These are phyloP conservation scores for Hymenopus coronatus DNA, from an alignment of 2,888 invertebrate species.

Conservation along the genomic window DNA sequence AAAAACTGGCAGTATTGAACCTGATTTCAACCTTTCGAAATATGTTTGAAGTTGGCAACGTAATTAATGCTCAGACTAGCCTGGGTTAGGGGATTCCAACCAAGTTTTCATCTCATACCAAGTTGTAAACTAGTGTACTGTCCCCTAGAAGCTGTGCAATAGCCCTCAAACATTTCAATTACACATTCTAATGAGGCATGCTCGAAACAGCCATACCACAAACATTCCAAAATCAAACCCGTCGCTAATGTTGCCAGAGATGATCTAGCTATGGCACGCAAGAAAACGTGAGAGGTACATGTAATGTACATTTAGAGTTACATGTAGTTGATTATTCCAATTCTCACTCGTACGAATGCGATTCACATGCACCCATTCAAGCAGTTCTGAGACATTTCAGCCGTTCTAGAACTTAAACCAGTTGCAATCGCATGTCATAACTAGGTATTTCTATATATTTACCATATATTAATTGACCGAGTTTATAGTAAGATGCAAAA, in stretches of 20 bases:
- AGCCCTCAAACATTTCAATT: background rate
- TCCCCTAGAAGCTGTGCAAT: background rate
- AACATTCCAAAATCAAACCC: background rate
- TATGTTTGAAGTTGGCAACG: background rate
- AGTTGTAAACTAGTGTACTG: background rate
- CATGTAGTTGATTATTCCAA: too few relatives aligned
- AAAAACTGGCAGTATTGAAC: background rate
- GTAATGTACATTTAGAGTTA: too few relatives aligned
- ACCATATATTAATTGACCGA: too few relatives aligned
- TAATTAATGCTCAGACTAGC: background rate
- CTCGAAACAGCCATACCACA: background rate
- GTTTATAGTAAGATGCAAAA: too few relatives aligned
- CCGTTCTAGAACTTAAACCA: too few relatives aligned
- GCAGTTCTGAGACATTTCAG: too few relatives aligned
- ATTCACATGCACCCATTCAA: too few relatives aligned
- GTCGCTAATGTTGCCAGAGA: background rate
- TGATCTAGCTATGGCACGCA: background rate
- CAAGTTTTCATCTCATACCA: background rate
- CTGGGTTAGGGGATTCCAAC: background rate
- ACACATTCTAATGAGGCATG: background rate
- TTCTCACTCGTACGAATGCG: too few relatives aligned
- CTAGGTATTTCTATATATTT: too few relatives aligned
- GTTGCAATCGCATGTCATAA: too few relatives aligned
- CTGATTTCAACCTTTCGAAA: background rate
- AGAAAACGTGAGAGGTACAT: too few relatives aligned